Evolutionary conservation across 2,888 invertebrate species (phyloP).

Genomic region (Chironomus riparius): DNA sequence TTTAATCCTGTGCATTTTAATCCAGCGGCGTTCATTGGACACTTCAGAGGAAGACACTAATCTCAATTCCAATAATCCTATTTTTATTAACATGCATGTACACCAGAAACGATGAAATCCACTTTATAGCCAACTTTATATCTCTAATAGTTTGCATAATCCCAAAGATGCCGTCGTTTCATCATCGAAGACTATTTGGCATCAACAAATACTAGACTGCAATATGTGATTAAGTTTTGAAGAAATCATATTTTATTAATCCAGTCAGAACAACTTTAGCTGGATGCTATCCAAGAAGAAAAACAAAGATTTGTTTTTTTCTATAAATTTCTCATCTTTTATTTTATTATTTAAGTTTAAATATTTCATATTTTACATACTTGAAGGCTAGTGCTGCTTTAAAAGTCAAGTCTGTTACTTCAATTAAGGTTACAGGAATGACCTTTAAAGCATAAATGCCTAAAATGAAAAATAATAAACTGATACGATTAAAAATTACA

Average conservation of each 20-base stretch:
- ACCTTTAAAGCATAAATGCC: too few species aligned
- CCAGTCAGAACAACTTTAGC: too few species aligned
- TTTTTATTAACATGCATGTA: constrained; percentile 11
- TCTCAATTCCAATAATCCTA: neutral
- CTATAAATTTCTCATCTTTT: neutral
- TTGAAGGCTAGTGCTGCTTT: neutral
- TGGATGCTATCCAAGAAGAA: neutral
- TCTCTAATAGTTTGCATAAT: neutral
- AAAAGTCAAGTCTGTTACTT: too few species aligned
- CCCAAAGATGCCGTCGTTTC: constrained; percentile 4
- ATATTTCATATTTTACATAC: neutral
- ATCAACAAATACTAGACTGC: constrained; percentile 16
- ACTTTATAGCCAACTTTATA: constrained; percentile 13
- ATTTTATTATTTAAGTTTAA: neutral
- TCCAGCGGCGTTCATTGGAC: neutral
- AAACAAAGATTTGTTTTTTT: neutral
- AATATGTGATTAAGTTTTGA: too few species aligned
- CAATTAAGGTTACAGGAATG: too few species aligned
- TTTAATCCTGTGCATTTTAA: too few species aligned
- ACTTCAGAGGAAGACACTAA: neutral
- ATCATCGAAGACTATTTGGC: neutral
- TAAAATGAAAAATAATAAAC: too few species aligned
- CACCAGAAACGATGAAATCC: neutral
- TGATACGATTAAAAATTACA: too few species aligned
- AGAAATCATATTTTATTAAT: too few species aligned